Base-by-base conservation (phyloP, 2,797 vertebrate genomes). In the Harpagifer antarcticus region DNA sequence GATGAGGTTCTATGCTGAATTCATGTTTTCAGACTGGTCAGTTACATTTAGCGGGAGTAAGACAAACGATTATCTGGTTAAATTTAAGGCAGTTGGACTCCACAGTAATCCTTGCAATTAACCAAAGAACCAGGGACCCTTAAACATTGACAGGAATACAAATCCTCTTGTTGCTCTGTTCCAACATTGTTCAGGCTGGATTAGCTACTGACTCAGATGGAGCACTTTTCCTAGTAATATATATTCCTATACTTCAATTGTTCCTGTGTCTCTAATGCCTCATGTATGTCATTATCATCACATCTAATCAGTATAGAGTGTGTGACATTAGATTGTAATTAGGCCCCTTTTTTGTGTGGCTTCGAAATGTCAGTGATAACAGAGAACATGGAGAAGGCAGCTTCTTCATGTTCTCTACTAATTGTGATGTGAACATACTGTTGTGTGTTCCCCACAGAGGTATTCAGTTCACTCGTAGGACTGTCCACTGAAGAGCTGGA, bases 251-350 rank as follows among this genome's bases (percentile, higher is more conserved):
- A 7, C 55, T 54, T 59, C 31, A 23, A 14, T 56, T 43, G 62
- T 31, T 56, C 31, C 47, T 50, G 49, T 47, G 57, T 67, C 42
- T 15, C 15, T 58, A 61, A 50, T 40, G 73, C 37, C 2, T 52
- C 52, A 12, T 52, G 20, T 73, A 59, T 64, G 59, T 63, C 49
- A 68, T 67, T 52, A 69, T 84, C 55, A 56, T 74, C 47, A 17
- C 23, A 57, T 66, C 63, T 79, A 70, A 83, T 79, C 68, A 27
- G 27, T 27, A 82, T 74, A 63, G 63, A 68, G 64, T 20, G 71
- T 57, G 55, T 81, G 71, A 74, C 76, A 84, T 83, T 52, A 77
- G 42, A 67, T 55, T 50, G 59, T 60, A 76, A 81, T 82, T 61
- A 57, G 76, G 66, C 74, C 62, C 67, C 52, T 70, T 23, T 71